These are phyloP conservation scores for Oncorhynchus keta DNA, from an alignment of 2,113 vertebrate species.

Conservation along the genomic window DNA sequence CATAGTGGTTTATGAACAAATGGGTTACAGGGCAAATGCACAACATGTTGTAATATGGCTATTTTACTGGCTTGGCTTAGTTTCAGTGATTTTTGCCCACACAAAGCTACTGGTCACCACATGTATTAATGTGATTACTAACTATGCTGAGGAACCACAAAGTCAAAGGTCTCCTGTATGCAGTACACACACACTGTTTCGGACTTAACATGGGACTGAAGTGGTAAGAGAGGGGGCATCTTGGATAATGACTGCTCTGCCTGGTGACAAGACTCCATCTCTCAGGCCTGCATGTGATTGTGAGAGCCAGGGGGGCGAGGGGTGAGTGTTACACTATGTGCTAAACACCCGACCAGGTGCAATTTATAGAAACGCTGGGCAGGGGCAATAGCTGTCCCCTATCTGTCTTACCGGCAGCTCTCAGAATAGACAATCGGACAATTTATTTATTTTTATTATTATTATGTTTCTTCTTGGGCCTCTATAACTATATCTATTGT, in stretches of 20 bases:
- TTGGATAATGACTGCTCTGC: slow-evolving; percentile 37
- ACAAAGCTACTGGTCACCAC: background rate
- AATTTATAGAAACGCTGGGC: slow-evolving; percentile 74
- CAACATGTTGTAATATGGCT: no score
- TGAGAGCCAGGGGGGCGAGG: slow-evolving; percentile 14
- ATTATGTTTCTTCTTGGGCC: no score
- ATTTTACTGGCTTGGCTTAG: no score
- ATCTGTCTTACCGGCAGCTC: no score
- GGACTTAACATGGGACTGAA: background rate
- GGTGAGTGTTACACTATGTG: slow-evolving; percentile 62
- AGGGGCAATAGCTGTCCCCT: slow-evolving; percentile 49
- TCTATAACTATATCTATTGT: no score
- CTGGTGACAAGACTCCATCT: slow-evolving; percentile 44
- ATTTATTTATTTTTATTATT: no score
- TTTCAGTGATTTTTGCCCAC: no score
- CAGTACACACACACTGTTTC: no score
- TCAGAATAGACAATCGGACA: no score
- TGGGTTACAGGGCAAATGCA: no score
- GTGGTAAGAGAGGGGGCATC: background rate
- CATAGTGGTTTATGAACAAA: no score
- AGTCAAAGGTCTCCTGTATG: background rate
- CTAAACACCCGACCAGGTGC: slow-evolving; percentile 68
- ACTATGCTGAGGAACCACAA: background rate
- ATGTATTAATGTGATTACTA: background rate
- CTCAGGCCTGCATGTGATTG: slow-evolving; percentile 53